Percentiles rank a stretch among this genome's conserved stretches.
Conservation (phyloP, 2,113 vertebrate genomes). For the Bungarus multicinctus region DNA sequence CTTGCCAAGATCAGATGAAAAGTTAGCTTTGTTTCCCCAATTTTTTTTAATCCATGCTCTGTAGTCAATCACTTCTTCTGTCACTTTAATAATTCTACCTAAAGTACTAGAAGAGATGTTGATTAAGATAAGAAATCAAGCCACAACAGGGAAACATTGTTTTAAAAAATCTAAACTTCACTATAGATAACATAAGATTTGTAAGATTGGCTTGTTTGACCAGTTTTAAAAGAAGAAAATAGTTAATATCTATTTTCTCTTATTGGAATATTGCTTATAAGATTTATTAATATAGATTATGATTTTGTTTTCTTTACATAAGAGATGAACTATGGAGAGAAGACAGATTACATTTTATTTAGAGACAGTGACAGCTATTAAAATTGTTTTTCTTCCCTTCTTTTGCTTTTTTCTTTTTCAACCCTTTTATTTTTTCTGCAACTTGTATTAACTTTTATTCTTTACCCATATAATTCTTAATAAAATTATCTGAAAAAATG, state of each 20-base stretch:
- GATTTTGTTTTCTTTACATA: background rate
- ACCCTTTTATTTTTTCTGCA: background rate
- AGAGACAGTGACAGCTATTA: background rate
- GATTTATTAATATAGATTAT: background rate
- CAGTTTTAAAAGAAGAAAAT: background rate
- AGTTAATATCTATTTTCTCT: background rate
- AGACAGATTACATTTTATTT: background rate
- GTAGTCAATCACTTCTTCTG: conserved; percentile 95
- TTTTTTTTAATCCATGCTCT: conserved; percentile 91
- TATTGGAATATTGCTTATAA: background rate
- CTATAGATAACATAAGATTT: background rate
- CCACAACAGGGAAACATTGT: background rate
- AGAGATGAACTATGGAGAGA: background rate
- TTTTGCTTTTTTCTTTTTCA: background rate
- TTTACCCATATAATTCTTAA: background rate
- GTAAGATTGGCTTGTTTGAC: background rate
- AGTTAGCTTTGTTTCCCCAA: conserved; percentile 77
- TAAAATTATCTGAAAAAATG: background rate
- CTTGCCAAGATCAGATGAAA: conserved; percentile 69
- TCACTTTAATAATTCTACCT: conserved; percentile 95
- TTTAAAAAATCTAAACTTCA: background rate
- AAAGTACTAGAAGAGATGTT: conserved; percentile 78
- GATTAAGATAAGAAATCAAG: conserved; percentile 18
- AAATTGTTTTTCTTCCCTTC: background rate
- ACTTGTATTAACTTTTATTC: background rate